Evolutionary conservation across 2,888 invertebrate species (phyloP), one percentile per base, ranked within the genome.

Genomic region (Stenchaetothrips biformis): DNA sequence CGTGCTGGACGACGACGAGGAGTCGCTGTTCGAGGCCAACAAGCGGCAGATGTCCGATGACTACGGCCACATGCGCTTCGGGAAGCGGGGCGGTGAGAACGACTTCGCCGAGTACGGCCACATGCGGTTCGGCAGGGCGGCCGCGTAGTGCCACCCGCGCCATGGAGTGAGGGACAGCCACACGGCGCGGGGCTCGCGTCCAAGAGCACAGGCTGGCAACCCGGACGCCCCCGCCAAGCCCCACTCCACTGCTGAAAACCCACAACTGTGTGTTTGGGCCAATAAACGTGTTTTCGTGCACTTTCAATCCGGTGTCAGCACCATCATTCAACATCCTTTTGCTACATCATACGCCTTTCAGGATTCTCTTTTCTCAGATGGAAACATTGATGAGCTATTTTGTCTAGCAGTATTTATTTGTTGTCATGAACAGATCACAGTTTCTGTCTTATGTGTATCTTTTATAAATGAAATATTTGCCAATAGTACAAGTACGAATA

Each of bases 31-130:
- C 67, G 67, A 74, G 67, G 67, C 67, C 67, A 74, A 74, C 67
- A 74, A 74, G 67, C 67, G 67, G 9, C 67, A 74, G 25, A 74
- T 74, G 67, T 74, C 67, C 25, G 67, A 74, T 25, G 67, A 83
- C 79, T 83, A 83, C 79, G 83, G 83, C 16, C 83, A 83, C 81
- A 83, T 83, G 82, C 80, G 83, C 77, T 83, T 83, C 78, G 83
- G 83, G 37, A 82, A 74, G 67, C 67, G 67, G 21, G 67, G 67
- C 25, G 67, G 67, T 7, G 67, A 74, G 21, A 74, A 74, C 67
- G 67, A 74, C 67, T 74, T 74, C 25, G 21, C 67, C 21, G 67
- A 74, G 67, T 74, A 74, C 25, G 67, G 67, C 9, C 67, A 74
- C 67, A 74, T 74, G 67, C 7, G 67, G 25, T 74, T 74, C 25